Evolutionary conservation across 2,797 vertebrate species (phyloP), one percentile per base, ranked within the genome.

Genomic region (Gadopsis bispinosus): DNA sequence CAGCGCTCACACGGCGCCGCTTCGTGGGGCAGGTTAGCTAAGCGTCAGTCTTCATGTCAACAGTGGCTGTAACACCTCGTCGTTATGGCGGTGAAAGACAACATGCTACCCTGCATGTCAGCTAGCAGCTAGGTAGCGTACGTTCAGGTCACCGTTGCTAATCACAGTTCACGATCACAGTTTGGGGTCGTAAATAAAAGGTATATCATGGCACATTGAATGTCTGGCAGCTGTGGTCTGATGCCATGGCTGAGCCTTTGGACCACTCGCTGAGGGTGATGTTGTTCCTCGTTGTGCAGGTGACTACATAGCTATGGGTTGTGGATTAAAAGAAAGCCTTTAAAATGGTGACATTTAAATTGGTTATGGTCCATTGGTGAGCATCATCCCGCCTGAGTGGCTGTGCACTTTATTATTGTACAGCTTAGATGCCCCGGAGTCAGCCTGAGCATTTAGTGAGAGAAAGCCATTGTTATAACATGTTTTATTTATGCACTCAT

Each of bases 401-500:
- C 39, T 70, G 51, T 79, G 74, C 75, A 56, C 78, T 80, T 68
- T 58, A 53, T 77, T 80, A 53, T 64, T 72, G 6, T 59, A 10
- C 62, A 48, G 67, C 77, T 33, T 66, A 79, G 74, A 85, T 83
- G 67, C 45, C 80, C 62, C 22, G 41, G 72, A 75, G 65, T 64
- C 59, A 31, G 68, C 14, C 37, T 72, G 59, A 35, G 63, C 80
- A 51, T 61, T 80, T 85, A 63, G 68, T 72, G 67, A 74, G 56
- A 75, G 69, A 67, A 80, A 79, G 50, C 37, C 66, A 19, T 64
- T 75, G 48, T 78, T 56, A 4, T 60, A 75, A 2, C 79, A 90
- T 88, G 69, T 83, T 77, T 88, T 86, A 86, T 88, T 90, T 67
- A 87, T 63, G 73, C 41, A 7, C 79, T 33, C 66, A 29, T n/a